Percentiles rank a stretch among this genome's conserved stretches.
Evolutionary conservation across 2,797 vertebrate species (phyloP).

Genomic region (Dicrostonyx torquatus): DNA sequence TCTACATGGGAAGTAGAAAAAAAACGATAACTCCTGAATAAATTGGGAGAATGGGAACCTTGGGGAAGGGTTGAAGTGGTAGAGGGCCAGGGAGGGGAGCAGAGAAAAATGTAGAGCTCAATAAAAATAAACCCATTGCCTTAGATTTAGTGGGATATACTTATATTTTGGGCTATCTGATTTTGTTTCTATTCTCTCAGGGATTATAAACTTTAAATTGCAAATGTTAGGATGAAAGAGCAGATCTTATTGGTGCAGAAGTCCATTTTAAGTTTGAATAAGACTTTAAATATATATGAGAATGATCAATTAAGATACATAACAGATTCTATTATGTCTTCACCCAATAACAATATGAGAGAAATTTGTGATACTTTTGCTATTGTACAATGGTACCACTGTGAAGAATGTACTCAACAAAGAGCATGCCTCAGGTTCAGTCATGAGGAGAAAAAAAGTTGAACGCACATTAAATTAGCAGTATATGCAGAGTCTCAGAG

Average conservation of each 20-base stretch:
- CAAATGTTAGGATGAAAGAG: constrained; percentile 38
- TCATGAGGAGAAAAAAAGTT: constrained; percentile 1
- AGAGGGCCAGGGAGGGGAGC: too few species aligned
- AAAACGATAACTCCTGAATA: too few species aligned
- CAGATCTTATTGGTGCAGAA: constrained; percentile 26
- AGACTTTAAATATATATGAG: constrained; percentile 47
- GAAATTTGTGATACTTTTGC: background rate
- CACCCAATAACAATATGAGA: constrained; percentile 74
- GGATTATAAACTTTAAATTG: constrained; percentile 39
- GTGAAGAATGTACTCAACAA: background rate
- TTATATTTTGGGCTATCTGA: background rate
- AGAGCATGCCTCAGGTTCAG: background rate
- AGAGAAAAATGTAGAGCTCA: too few species aligned
- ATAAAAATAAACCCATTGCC: background rate
- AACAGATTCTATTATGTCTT: constrained; percentile 57
- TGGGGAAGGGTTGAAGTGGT: too few species aligned
- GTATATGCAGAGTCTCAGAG: constrained; percentile 69
- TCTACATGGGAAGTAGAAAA: too few species aligned
- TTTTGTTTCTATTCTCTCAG: background rate
- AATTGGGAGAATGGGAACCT: too few species aligned
- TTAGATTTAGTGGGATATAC: constrained; percentile 14
- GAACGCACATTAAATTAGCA: constrained; percentile 67
- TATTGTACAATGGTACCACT: background rate
- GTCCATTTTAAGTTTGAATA: constrained; percentile 44
- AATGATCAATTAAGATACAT: constrained; percentile 65